Evolutionary conservation across 2,113 vertebrate species (phyloP).

Genomic region (Xenopus borealis): DNA sequence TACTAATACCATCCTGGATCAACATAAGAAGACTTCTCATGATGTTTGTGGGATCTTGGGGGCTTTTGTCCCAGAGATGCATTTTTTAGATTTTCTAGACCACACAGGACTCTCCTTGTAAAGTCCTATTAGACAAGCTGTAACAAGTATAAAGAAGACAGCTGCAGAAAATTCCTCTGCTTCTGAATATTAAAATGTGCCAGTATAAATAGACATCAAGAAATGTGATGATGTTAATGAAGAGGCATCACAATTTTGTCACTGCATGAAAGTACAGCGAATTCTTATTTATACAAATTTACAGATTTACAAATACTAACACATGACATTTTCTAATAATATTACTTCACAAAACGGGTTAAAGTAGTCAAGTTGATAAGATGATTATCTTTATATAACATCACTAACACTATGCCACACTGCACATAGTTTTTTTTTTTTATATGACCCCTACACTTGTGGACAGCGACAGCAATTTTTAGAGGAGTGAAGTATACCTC

Average conservation of each 20-base stretch:
- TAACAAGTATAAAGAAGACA: conserved; percentile 24
- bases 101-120: conserved; percentile 20
- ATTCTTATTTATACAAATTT: too few species aligned
- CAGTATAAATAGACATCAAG: too few species aligned
- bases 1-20: conserved; percentile 1
- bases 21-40: conserved; percentile 15
- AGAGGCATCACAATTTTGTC: too few species aligned
- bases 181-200: conserved; percentile 5
- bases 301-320: too few species aligned
- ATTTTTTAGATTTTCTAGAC: conserved; percentile 15
- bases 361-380: neutral
- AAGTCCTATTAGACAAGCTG: conserved; percentile 23
- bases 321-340: too few species aligned
- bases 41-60: conserved; percentile 28
- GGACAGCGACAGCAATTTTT: too few species aligned
- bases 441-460: too few species aligned
- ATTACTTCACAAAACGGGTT: too few species aligned
- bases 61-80: neutral
- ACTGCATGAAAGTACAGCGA: too few species aligned
- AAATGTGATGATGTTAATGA: too few species aligned
- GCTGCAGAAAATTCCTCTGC: conserved; percentile 22
- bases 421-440: neutral
- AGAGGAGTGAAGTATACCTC: too few species aligned
- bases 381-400: neutral
- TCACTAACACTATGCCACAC: neutral